These are phyloP conservation scores for Drosophila ambigua DNA, from an alignment of 1,140 invertebrate species.

Conservation along the genomic window DNA sequence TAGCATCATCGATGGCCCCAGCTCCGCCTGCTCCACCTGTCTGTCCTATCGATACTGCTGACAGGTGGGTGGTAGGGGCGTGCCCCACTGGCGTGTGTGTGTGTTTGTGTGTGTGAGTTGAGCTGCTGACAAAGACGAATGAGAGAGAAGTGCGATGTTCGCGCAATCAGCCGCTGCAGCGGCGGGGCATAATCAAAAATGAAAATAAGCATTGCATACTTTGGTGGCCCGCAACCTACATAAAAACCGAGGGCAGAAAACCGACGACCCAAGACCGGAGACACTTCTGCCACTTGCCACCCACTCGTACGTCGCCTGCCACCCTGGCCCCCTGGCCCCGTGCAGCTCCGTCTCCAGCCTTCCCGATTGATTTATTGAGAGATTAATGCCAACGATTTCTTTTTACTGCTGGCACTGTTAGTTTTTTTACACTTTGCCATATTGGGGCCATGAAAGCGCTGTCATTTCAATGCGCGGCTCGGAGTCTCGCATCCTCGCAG, in stretches of 20 bases:
- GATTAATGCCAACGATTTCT: slow-evolving; percentile 54
- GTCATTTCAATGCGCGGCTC: slow-evolving; percentile 40
- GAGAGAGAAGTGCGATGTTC: slow-evolving; percentile 37
- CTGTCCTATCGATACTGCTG: slow-evolving; percentile 31
- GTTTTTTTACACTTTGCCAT: slow-evolving; percentile 38
- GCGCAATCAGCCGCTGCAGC: slow-evolving; percentile 25
- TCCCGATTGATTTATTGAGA: slow-evolving; percentile 57
- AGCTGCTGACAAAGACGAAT: slow-evolving; percentile 56
- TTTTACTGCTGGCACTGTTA: slow-evolving; percentile 37
- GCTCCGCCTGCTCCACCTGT: neutral
- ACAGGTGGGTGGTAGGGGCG: slow-evolving; percentile 3
- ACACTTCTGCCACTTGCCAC: neutral
- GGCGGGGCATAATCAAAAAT: slow-evolving; percentile 50
- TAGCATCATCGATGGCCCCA: slow-evolving; percentile 19
- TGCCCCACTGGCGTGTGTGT: too few species aligned
- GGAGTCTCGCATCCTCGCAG: slow-evolving; percentile 14
- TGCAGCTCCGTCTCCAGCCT: too few species aligned
- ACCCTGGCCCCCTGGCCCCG: too few species aligned
- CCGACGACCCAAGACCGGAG: too few species aligned
- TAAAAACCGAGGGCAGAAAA: slow-evolving; percentile 6
- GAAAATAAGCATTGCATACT: slow-evolving; percentile 66
- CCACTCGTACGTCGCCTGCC: slow-evolving; percentile 1
- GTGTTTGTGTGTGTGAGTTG: neutral
- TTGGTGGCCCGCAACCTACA: slow-evolving; percentile 13
- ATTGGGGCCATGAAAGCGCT: slow-evolving; percentile 43